Base-by-base conservation (phyloP, 2,888 invertebrate species). In the Chloroclysta siterata region DNA sequence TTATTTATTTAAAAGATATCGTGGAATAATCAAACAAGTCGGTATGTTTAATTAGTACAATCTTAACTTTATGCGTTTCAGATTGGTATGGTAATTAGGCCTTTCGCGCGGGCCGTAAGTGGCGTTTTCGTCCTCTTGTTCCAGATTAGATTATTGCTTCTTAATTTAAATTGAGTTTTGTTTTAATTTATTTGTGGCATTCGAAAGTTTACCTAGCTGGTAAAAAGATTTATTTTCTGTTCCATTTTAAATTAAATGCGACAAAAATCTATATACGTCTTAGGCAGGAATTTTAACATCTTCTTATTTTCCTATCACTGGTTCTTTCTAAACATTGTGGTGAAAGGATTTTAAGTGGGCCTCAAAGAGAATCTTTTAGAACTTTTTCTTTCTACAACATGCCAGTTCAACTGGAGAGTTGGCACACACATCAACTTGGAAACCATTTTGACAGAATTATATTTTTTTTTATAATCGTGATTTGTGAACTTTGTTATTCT, bases 71-170 rank as follows among this genome's bases (percentile, higher is more conserved):
- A 91, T 91, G 88, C 89, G 84, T 77, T 79, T 72, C 79, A 87
- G 92, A 91, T 92, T 89, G 88, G 79, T 87, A 91, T 90, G 90
- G 84, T 87, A 91, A 91, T 90, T 81, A 73, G 78, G 73, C 75
- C 82, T 80, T 81, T 82, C 68, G 72, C 70, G 68, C 60, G 78
- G 81, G 77, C 74, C 72, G 74, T 86, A 89, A 89, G 88, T 89
- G 90, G 83, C 87, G 84, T 88, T 82, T 84, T 85, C 79, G 82
- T 80, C 89, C 89, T 89, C 89, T 88, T 91, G 91, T 90, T 80
- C 66, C 57, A 72, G 90, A 91, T 90, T 87, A 89, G 85, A 87
- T 84, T 73, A 75, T 70, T 72, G 69, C 55, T 72, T 70, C 58
- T 72, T 69, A 70, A 72, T 72, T 72, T 66, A 77, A 76, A 80